Conservation (phyloP, 92 coral and sea anemone species). For the Heliopora coerulea region DNA sequence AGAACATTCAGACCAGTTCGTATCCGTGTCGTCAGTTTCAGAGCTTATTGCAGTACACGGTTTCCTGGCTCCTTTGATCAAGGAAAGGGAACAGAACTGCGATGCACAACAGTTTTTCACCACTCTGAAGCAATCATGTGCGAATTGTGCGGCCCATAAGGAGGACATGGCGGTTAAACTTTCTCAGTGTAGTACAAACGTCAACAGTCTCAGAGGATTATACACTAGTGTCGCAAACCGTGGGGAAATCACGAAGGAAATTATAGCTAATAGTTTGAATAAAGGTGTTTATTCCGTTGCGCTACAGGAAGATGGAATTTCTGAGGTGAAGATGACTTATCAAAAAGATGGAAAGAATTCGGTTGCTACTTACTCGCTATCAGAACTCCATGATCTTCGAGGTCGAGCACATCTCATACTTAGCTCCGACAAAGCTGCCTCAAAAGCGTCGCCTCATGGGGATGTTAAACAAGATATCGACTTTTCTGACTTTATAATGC, state of each 20-base stretch:
- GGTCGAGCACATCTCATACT: conserved; percentile 51
- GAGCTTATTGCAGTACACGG: conserved; percentile 88
- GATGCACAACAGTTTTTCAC: background rate
- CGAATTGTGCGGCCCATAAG: background rate
- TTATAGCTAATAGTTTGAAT: conserved; percentile 43
- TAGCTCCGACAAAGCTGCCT: conserved; percentile 25
- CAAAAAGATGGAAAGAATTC: background rate
- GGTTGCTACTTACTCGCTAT: conserved; percentile 14
- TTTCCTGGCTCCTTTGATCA: conserved; percentile 62
- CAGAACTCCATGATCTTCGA: conserved; percentile 53
- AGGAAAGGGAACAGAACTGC: conserved; percentile 22
- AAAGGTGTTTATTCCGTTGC: conserved; percentile 65
- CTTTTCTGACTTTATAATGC: conserved; percentile 41
- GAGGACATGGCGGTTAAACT: conserved; percentile 24
- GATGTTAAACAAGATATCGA: conserved; percentile 1
- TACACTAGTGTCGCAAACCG: conserved; percentile 71
- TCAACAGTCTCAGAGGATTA: conserved; percentile 56
- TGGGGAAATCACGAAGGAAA: conserved; percentile 71
- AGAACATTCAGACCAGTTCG: conserved; percentile 83
- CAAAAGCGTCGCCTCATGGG: background rate
- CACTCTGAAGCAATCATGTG: background rate
- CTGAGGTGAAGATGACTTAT: conserved; percentile 50
- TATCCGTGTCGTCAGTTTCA: conserved; percentile 78
- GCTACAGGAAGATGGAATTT: conserved; percentile 39
- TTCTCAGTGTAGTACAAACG: conserved; percentile 50